A percentile compares a stretch with the other conserved stretches of the same genome.
phyloP scores from a whole-genome alignment of 2,888 invertebrate genomes.

The Aphrophora alni region DNA sequence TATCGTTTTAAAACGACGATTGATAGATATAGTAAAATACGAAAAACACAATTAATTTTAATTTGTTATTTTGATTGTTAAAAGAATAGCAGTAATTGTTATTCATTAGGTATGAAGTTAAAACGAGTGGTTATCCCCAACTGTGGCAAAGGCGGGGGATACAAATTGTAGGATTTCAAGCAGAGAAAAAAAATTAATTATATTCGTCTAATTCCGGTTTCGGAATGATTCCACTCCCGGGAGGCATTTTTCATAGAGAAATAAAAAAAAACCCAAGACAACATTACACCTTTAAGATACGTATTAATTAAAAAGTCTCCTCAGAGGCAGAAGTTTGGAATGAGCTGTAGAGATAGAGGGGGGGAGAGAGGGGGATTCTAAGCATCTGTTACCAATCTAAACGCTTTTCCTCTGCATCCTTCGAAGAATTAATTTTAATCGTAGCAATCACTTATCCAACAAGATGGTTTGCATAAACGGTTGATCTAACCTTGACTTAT shows the following conservation, averaged over 20 bases:
- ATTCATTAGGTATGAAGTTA: neutral
- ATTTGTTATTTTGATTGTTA: neutral
- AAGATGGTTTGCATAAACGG: neutral
- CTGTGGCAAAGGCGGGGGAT: neutral
- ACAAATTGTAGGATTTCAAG: neutral
- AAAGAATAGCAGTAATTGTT: neutral
- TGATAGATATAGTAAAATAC: too few species aligned
- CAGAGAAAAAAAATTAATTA: neutral
- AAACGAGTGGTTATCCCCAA: neutral
- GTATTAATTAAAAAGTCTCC: slow-evolving; percentile 1
- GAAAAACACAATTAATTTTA: neutral
- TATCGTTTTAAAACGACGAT: too few species aligned
- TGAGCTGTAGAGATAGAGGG: too few species aligned
- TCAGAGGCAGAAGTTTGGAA: too few species aligned
- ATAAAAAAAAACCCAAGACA: neutral
- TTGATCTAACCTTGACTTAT: neutral
- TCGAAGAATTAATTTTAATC: neutral
- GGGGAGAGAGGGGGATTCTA: neutral
- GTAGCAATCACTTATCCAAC: neutral
- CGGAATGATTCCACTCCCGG: neutral
- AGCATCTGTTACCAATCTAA: neutral
- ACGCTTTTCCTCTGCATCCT: neutral
- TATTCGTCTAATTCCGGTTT: neutral
- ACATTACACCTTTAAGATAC: slow-evolving; percentile 4
- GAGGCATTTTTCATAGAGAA: neutral